These are phyloP conservation scores for Lepidotrigona ventralis DNA, from an alignment of 1,140 invertebrate genomes.

Conservation along the genomic window DNA sequence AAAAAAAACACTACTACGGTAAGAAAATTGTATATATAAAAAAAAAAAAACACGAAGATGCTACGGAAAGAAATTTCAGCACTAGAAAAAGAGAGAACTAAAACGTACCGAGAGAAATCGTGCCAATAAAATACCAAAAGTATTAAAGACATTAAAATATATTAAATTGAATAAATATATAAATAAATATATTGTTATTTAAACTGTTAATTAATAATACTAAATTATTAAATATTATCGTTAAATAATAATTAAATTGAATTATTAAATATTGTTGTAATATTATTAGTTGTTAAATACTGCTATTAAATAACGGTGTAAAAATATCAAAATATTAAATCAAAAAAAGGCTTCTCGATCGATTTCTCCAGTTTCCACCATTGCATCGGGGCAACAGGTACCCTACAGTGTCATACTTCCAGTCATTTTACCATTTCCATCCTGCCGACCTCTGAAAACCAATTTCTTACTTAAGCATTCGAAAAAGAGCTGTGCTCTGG, in stretches of 20 bases:
- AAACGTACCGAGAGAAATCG: background rate
- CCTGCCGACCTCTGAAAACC: background rate
- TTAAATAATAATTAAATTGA: no score
- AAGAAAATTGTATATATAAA: background rate
- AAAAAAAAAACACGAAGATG: background rate
- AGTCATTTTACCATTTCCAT: background rate
- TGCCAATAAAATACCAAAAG: background rate
- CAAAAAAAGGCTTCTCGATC: background rate
- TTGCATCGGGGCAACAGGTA: conserved; percentile 5
- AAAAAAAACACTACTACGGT: no score
- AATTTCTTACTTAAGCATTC: background rate
- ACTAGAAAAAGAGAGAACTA: background rate
- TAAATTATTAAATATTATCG: no score
- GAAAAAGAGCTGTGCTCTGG: background rate
- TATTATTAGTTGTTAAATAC: no score
- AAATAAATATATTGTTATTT: no score
- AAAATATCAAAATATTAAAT: no score
- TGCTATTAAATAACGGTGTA: no score
- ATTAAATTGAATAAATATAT: no score
- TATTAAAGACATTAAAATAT: background rate
- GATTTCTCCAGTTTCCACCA: conserved; percentile 10
- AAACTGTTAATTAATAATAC: no score
- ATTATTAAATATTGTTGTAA: no score
- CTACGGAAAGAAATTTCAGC: background rate
- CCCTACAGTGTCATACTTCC: no score